These are phyloP conservation scores for Patella pellucida DNA, from an alignment of 2,888 invertebrate species.

Conservation along the genomic window DNA sequence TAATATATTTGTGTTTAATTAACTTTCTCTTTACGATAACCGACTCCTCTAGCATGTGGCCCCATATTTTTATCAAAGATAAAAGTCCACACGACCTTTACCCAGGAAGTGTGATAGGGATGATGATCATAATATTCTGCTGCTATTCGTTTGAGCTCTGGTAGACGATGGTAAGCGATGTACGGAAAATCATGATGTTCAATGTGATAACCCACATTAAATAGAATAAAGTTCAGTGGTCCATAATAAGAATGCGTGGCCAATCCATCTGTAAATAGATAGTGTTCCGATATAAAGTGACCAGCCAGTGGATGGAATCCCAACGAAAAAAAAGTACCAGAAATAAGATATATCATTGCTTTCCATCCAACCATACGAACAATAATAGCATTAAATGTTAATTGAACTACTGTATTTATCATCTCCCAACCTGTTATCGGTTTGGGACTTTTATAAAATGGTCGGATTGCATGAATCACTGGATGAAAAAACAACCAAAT, in stretches of 20 bases:
- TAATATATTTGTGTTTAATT: no score
- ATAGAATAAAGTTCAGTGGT: conserved; percentile 68
- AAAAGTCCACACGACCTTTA: conserved; percentile 92
- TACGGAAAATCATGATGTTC: conserved; percentile 72
- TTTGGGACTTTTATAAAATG: conserved; percentile 68
- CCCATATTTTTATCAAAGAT: conserved; percentile 95
- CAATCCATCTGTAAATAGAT: conserved; percentile 64
- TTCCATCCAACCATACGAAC: conserved; percentile 58
- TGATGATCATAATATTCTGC: conserved; percentile 93
- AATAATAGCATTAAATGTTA: conserved; percentile 57
- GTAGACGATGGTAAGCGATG: conserved; percentile 66
- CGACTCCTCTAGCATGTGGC: conserved; percentile 86
- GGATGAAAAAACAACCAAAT: conserved; percentile 69
- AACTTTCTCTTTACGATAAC: conserved; percentile 46
- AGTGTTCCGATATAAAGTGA: conserved; percentile 71
- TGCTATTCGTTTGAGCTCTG: conserved; percentile 75
- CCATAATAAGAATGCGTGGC: conserved; percentile 71
- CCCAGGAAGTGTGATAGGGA: conserved; percentile 96
- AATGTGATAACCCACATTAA: conserved; percentile 70
- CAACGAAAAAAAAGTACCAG: conserved; percentile 64
- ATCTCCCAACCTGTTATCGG: conserved; percentile 64
- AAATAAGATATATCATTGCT: conserved; percentile 61
- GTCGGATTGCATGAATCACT: conserved; percentile 65
- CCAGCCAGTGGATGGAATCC: conserved; percentile 70
- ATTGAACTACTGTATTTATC: conserved; percentile 59